Base-by-base conservation (phyloP, 92 coral and sea anemone species). In the Montipora capitata region DNA sequence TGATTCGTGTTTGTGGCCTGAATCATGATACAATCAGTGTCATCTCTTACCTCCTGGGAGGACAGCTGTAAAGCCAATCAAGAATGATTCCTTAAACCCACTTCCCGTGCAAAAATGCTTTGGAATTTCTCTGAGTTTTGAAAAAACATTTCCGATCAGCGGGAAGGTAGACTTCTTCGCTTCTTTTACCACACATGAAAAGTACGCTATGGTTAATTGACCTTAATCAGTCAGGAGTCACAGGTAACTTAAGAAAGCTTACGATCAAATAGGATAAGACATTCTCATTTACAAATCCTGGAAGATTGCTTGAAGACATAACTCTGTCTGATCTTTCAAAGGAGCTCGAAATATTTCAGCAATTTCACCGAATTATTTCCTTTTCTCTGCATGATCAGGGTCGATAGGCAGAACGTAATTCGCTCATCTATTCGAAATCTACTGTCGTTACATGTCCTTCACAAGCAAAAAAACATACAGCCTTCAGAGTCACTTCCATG, bases 281-380 rank as follows among this genome's bases (percentile, higher is more conserved):
- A n/a, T 41, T 54, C 54, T 41, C 72, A 52, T 20, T 52, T 14
- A 9, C 68, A 69, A 81, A 69, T 64, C 66, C 77, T n/a, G 13
- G 6, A 52, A 18, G 76, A 81, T 69, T 77, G 54, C 44, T 64
- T 38, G 49, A 68, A 81, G 39, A 42, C 41, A 18, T 68, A 81
- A 81, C 76, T 35, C 72, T 40, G 85, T 81, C 85, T 81, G 85
- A 81, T 54, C 77, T 81, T 51, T 17, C 38, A 51, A 40, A 68
- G 43, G 49, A 51, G 66, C 85, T 68, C 68, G 56, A 81, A 69
- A 41, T 54, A 81, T 81, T 68, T 69, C 14, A 68, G 67, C 10
- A 38, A 81, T 81, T 81, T 20, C 1, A n/a, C 4, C n/a, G 12
- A 49, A 80, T n/a, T 10, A 48, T 16, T 41, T 51, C 15, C 52